phyloP scores from a whole-genome alignment of 1,140 invertebrate genomes.

The Plodia interpunctella region DNA sequence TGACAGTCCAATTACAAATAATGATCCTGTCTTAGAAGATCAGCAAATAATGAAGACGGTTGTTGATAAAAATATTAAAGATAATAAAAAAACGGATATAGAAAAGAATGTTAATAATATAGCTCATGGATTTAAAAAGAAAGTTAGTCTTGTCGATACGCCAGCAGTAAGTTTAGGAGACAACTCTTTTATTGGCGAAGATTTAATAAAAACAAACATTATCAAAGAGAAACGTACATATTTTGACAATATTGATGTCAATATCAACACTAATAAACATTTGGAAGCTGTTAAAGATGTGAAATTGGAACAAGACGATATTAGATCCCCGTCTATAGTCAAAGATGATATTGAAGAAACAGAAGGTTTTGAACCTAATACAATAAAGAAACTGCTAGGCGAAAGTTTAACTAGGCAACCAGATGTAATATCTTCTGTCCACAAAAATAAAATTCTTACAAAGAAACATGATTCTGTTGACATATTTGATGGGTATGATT shows the following conservation, averaged over 20 bases:
- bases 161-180: not conserved
- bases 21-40: not conserved
- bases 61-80: not conserved
- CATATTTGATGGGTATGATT: conserved; percentile 49
- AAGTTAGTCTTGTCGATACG: not conserved
- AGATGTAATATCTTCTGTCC: conserved; percentile 22
- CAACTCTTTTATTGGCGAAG: not conserved
- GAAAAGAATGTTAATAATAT: not conserved
- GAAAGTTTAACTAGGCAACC: conserved; percentile 39
- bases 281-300: conserved; percentile 22
- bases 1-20: not conserved
- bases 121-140: not conserved
- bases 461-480: conserved; percentile 52
- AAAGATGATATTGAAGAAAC: conserved; percentile 36
- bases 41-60: not conserved
- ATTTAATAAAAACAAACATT: conserved; percentile 1
- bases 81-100: not conserved
- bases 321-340: conserved; percentile 49
- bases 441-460: conserved; percentile 20
- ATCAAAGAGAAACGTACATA: conserved; percentile 33
- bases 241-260: conserved; percentile 35
- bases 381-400: conserved; percentile 49
- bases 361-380: conserved; percentile 40
- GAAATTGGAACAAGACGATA: conserved; percentile 26
- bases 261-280: conserved; percentile 20